These are phyloP conservation scores for Hyalella azteca DNA, from an alignment of 2,888 invertebrate genomes.

Conservation along the genomic window DNA sequence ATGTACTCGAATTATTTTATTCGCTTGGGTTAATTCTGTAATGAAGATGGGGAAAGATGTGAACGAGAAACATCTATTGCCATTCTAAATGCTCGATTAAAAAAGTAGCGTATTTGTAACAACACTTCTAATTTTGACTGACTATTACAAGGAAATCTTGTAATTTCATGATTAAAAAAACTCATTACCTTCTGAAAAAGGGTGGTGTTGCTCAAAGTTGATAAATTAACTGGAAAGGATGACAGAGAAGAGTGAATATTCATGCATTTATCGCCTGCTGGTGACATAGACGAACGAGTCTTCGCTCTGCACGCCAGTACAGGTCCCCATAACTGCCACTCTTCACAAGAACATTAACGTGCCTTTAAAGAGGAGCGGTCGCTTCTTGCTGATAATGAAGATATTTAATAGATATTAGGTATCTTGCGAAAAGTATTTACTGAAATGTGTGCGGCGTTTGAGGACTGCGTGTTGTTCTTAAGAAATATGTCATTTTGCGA, in stretches of 20 bases:
- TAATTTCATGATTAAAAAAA: background rate
- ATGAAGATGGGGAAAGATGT: background rate
- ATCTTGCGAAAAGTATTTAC: too few species aligned
- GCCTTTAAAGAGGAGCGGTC: too few species aligned
- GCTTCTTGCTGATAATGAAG: too few species aligned
- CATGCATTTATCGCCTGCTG: background rate
- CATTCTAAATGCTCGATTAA: background rate
- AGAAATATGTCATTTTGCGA: too few species aligned
- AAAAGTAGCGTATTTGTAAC: background rate
- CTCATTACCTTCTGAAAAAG: background rate
- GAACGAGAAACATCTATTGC: background rate
- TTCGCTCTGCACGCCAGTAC: too few species aligned
- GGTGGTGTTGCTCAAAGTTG: background rate
- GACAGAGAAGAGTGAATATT: slow-evolving; percentile 1
- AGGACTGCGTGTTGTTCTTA: too few species aligned
- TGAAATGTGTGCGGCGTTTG: too few species aligned
- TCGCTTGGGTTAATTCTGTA: background rate
- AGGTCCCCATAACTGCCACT: too few species aligned
- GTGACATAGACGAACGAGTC: background rate
- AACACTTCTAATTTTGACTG: background rate
- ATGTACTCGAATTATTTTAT: too few species aligned
- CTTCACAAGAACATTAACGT: too few species aligned
- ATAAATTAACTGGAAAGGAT: background rate
- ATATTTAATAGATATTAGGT: too few species aligned
- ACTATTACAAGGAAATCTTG: background rate